Conservation (phyloP, 2,888 invertebrate genomes). For the Tetramorium bicarinatum region DNA sequence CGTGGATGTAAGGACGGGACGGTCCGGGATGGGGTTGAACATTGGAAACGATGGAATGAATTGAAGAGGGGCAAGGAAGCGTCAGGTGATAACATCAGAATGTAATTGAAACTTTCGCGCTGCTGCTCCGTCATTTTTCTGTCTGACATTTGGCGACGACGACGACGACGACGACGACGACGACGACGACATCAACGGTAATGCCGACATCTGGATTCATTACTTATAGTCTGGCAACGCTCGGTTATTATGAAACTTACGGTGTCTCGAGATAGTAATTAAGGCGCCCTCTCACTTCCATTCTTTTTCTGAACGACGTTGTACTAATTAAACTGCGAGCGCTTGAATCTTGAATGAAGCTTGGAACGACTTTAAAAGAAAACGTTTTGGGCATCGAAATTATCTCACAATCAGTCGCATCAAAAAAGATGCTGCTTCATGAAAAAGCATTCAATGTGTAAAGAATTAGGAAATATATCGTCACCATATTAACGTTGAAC, state of each 20-base stretch:
- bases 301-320: constrained; percentile 69
- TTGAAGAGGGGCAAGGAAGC: constrained; percentile 37
- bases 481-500: neutral
- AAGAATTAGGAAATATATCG: neutral
- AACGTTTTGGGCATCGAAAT: constrained; percentile 15
- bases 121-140: constrained; percentile 77
- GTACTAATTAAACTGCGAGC: constrained; percentile 74
- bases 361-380: neutral
- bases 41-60: constrained; percentile 39
- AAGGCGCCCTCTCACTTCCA: constrained; percentile 70
- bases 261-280: constrained; percentile 77
- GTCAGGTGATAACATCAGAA: constrained; percentile 51
- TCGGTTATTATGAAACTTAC: constrained; percentile 79
- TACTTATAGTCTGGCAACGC: constrained; percentile 73
- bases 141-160: constrained; percentile 70
- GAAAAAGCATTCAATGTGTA: neutral
- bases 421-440: neutral
- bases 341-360: constrained; percentile 53
- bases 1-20: constrained; percentile 17
- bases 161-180: constrained; percentile 66
- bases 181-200: constrained; percentile 62
- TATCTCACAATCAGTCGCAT: neutral
- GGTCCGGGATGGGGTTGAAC: constrained; percentile 15
- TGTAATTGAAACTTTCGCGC: constrained; percentile 67
- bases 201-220: constrained; percentile 81